Base-by-base conservation (phyloP, 2,113 vertebrate genomes). In the Mormoops blainvillei region DNA sequence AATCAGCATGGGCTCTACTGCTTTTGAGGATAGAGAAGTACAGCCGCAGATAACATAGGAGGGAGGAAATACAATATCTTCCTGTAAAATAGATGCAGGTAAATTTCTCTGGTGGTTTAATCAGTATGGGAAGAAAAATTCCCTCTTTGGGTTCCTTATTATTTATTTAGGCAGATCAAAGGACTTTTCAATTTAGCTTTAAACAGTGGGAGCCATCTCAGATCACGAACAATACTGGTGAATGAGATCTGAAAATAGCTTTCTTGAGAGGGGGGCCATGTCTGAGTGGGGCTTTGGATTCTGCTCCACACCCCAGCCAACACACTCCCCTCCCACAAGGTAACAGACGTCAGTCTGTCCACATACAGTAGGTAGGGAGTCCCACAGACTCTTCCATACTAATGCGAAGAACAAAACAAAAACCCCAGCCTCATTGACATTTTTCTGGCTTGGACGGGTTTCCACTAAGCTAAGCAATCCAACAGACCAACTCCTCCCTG, bases 161-260 rank as follows among this genome's bases (percentile, higher is more conserved):
- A 98, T 98, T 98, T 99, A 98, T 98, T 98, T 98, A 98, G 98
- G 83, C 94, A 98, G 98, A 98, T 98, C 98, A 98, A 99, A 98
- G 97, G 94, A 97, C 97, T 98, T 98, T 98, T 98, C 98, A 96
- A 98, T 95, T 98, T 95, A 98, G 98, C 97, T 98, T 98, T 97
- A 98, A 98, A 98, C 98, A 98, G 96, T 97, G 97, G 97, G 98
- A 98, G 98, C 98, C 98, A 98, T 98, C 98, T 98, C 98, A 98
- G 97, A 98, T 98, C 97, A 97, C 96, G 97, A 98, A 98, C 98
- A 98, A 98, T 98, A 91, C 94, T 96, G 95, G 97, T 98, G 98
- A 98, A 98, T 98, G 97, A 98, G 96, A 97, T 98, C 98, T 98
- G 97, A 98, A 98, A 98, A 98, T 98, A 98, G 98, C 97, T 98